Evolutionary conservation across 2,797 vertebrate genomes (phyloP), one percentile per base, ranked within the genome.

Genomic region (Eupleurogrammus muticus): DNA sequence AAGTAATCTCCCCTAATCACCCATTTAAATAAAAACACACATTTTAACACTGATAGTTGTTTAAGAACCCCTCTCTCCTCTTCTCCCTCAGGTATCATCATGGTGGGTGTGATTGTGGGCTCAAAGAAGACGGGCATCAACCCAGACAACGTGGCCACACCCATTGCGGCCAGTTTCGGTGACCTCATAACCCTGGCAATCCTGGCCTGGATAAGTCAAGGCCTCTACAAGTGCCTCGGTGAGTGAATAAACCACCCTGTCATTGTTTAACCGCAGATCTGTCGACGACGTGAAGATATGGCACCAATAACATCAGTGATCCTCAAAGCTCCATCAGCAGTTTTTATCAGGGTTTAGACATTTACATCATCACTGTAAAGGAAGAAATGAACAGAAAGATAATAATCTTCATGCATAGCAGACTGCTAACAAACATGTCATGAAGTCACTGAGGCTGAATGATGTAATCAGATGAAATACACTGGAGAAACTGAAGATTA

Each of bases 41-140:
- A 36, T 24, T 0, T 57, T 13, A 51, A 51, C 19, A 0, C 3
- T n/a, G 8, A 35, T 28, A 10, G 1, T 48, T 44, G 20, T 1
- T 70, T 8, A 75, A 8, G 19, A 20, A 5, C 56, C 42, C 20
- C 11, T 19, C 40, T n/a, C 47, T 75, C 8, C 24, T 13, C 8
- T 5, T 53, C 53, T 73, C 42, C 11, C 59, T 20, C 73, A 97
- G 97, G 98, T 78, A 94, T 97, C 88, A 96, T 98, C 89, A 99
- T 99, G 97, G 97, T 99, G 83, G 97, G 96, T 12, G 97, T 99
- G 75, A 99, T 99, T 12, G 96, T 99, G 86, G 97, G 97, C 46
- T 97, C 97, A 0, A 98, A 99, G 94, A 98, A 99, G 92, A 98
- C 96, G 0, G 97, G 97, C 58, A 96, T 99, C 89, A 99, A 99